phyloP scores from a whole-genome alignment of 2,113 vertebrate genomes.

The Aegypius monachus region DNA sequence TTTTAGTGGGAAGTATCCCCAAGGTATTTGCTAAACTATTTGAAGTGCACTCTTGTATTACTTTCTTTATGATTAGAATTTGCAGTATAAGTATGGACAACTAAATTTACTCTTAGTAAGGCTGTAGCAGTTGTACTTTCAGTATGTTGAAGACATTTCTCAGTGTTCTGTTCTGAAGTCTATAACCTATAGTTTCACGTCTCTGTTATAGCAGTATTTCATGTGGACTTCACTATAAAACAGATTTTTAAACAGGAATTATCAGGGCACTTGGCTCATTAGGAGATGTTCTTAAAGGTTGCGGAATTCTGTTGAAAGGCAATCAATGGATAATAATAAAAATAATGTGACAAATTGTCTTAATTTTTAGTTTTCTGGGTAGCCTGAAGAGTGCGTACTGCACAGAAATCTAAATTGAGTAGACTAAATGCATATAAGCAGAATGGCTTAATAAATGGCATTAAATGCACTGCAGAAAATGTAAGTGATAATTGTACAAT shows the following conservation, averaged over 20 bases:
- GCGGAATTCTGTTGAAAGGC: not conserved
- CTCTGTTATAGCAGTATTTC: not conserved
- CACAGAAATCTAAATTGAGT: not conserved
- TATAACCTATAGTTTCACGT: not conserved
- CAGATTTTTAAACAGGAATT: not conserved
- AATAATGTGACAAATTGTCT: not conserved
- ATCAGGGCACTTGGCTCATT: not conserved
- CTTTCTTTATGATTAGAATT: not conserved
- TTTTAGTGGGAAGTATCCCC: not conserved
- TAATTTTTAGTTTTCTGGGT: not conserved
- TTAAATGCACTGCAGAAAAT: not conserved
- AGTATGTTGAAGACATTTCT: not conserved
- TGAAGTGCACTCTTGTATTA: not conserved
- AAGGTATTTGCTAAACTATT: not conserved
- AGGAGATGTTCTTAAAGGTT: not conserved
- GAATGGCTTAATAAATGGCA: not conserved
- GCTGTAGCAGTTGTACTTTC: rapidly evolving
- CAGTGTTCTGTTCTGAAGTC: not conserved
- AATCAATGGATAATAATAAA: not conserved
- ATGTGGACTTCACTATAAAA: not conserved
- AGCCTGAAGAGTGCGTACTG: not conserved
- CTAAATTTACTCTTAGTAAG: not conserved
- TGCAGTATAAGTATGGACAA: not conserved
- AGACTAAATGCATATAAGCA: not conserved
- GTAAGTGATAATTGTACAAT: not conserved